Conservation (phyloP, 2,888 invertebrate species). For the Amblyjoppa proteus region DNA sequence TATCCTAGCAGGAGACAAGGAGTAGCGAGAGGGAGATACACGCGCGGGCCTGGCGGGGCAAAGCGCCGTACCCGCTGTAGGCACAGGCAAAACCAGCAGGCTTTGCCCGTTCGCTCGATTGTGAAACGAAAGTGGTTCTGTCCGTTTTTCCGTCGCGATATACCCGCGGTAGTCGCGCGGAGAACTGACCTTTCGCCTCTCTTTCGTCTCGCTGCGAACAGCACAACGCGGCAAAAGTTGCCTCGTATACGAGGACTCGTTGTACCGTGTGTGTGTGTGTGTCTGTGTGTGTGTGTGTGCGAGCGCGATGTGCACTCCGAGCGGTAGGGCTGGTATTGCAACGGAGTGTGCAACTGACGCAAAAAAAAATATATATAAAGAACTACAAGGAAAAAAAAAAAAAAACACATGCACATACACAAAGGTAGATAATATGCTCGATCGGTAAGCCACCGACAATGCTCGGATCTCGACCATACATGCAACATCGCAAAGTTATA, state of each 20-base stretch:
- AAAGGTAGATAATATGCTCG: conserved; percentile 36
- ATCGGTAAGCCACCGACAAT: conserved; percentile 47
- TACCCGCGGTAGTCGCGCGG: conserved; percentile 68
- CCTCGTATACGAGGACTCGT: neutral
- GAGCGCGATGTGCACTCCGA: neutral
- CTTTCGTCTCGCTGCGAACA: conserved; percentile 54
- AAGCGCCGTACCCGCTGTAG: conserved; percentile 15
- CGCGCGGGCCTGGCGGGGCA: neutral
- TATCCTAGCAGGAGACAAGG: conserved; percentile 6
- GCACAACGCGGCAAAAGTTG: conserved; percentile 42
- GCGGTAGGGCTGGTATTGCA: conserved; percentile 3
- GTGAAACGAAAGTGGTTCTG: conserved; percentile 76
- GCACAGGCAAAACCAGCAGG: conserved; percentile 26
- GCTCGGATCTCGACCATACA: conserved; percentile 49
- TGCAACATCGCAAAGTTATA: conserved; percentile 35
- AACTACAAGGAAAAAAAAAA: conserved; percentile 26
- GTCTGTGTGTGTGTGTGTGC: neutral
- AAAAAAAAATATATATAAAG: neutral
- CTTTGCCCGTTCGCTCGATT: conserved; percentile 66
- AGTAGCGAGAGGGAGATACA: conserved; percentile 26
- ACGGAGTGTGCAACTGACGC: conserved; percentile 2
- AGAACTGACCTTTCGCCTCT: conserved; percentile 76
- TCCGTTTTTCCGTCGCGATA: conserved; percentile 69
- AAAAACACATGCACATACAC: conserved; percentile 1
- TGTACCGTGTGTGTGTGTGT: conserved; percentile 17